phyloP scores from a whole-genome alignment of 2,888 invertebrate species.

The Trissonchulus latispiculum region DNA sequence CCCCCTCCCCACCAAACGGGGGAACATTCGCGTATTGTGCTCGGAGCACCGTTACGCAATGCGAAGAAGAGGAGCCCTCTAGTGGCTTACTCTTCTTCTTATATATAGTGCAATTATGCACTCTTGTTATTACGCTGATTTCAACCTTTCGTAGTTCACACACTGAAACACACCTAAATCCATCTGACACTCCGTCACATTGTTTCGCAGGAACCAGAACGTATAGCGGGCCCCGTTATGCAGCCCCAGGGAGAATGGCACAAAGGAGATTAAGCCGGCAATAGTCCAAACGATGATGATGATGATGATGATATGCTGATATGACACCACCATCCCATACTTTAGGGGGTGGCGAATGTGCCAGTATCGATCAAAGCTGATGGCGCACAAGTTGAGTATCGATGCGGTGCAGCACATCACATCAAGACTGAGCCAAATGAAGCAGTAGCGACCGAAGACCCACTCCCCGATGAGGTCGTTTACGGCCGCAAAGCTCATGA shows the following conservation, averaged over 20 bases:
- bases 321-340: slow-evolving; percentile 61
- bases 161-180: not conserved
- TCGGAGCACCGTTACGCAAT: too few species aligned
- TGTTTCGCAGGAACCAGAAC: not conserved
- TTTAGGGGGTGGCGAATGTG: slow-evolving; percentile 50
- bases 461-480: slow-evolving; percentile 94
- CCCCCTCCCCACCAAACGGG: too few species aligned
- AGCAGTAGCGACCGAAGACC: slow-evolving; percentile 93
- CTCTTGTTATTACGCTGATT: too few species aligned
- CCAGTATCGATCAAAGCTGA: slow-evolving; percentile 85
- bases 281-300: slow-evolving; percentile 71
- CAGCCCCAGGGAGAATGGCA: slow-evolving; percentile 84
- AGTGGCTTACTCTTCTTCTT: too few species aligned
- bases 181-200: not conserved
- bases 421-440: slow-evolving; percentile 97
- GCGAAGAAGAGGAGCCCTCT: too few species aligned
- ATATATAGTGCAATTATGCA: too few species aligned
- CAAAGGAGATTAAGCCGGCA: slow-evolving; percentile 85
- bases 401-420: slow-evolving; percentile 99
- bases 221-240: slow-evolving; percentile 49
- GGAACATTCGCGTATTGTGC: too few species aligned
- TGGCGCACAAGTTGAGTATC: slow-evolving; percentile 93
- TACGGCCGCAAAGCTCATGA: slow-evolving; percentile 49
- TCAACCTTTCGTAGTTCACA: too few species aligned
- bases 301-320: slow-evolving; percentile 52